Conservation (phyloP, 2,113 vertebrate genomes). For the Microtus montanus region DNA sequence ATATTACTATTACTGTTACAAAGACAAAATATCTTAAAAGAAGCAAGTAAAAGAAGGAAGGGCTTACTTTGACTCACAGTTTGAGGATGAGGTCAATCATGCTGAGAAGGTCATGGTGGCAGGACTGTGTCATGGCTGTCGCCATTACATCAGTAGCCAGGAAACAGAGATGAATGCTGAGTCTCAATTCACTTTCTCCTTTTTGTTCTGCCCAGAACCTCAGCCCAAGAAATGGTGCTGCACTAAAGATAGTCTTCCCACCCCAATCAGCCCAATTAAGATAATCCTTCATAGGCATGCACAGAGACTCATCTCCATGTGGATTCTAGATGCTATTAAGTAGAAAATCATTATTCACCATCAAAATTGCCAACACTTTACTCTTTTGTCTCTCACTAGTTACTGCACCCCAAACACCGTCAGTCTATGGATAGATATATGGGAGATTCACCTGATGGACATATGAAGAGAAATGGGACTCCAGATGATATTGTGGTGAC, state of each 20-base stretch:
- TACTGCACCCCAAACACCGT: neutral
- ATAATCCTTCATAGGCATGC: neutral
- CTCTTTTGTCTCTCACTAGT: neutral
- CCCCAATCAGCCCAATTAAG: neutral
- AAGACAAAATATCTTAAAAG: neutral
- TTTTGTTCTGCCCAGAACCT: neutral
- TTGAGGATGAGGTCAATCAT: neutral
- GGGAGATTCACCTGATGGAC: neutral
- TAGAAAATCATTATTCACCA: neutral
- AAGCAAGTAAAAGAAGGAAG: neutral
- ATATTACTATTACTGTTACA: neutral
- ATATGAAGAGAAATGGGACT: rapidly evolving
- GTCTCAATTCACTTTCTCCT: neutral
- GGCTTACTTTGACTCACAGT: neutral
- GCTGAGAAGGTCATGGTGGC: neutral
- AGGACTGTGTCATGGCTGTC: neutral
- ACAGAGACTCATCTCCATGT: too few relatives aligned
- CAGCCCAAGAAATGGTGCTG: neutral
- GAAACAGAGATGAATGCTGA: neutral
- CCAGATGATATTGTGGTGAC: rapidly evolving
- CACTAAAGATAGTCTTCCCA: too few relatives aligned
- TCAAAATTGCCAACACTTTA: neutral
- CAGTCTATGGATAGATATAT: neutral
- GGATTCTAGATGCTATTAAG: neutral
- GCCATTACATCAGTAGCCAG: neutral